phyloP scores from a whole-genome alignment of 1,140 invertebrate species.

The Cydia splendana region DNA sequence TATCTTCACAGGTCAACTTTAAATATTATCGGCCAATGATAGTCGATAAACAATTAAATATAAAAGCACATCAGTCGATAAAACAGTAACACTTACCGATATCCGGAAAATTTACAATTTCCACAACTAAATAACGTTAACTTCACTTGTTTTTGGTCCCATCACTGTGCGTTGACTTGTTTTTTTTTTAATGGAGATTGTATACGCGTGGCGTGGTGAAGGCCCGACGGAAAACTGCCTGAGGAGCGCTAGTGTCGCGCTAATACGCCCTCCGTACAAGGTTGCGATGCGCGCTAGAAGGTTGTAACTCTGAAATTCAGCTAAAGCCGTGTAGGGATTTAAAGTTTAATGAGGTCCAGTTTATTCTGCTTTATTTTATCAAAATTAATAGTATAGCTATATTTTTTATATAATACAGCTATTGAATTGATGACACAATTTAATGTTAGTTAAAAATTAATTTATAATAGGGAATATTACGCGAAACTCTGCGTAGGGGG shows the following conservation, averaged over 20 bases:
- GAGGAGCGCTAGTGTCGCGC: conserved; percentile 20
- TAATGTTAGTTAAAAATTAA: too few species aligned
- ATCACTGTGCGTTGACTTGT: conserved; percentile 20
- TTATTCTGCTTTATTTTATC: not conserved
- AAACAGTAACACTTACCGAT: conserved; percentile 20
- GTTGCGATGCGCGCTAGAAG: conserved; percentile 13
- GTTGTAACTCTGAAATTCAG: conserved; percentile 4
- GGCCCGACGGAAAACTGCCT: not conserved
- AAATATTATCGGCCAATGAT: not conserved
- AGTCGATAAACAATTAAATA: not conserved
- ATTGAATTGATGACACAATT: too few species aligned
- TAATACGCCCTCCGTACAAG: conserved; percentile 28
- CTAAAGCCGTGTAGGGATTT: not conserved
- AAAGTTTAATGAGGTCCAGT: not conserved
- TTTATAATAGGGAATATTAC: too few species aligned
- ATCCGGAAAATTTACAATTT: not conserved
- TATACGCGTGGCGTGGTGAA: not conserved
- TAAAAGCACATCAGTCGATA: not conserved
- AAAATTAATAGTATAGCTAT: too few species aligned
- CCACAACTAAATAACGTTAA: not conserved
- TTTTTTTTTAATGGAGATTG: not conserved
- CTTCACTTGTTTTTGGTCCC: not conserved
- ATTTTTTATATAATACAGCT: too few species aligned
- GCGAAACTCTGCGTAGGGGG: too few species aligned
- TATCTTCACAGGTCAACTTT: not conserved